A percentile compares a stretch with the other conserved stretches of the same genome.
phyloP scores from a whole-genome alignment of 2,113 vertebrate genomes.

The Albula glossodonta region DNA sequence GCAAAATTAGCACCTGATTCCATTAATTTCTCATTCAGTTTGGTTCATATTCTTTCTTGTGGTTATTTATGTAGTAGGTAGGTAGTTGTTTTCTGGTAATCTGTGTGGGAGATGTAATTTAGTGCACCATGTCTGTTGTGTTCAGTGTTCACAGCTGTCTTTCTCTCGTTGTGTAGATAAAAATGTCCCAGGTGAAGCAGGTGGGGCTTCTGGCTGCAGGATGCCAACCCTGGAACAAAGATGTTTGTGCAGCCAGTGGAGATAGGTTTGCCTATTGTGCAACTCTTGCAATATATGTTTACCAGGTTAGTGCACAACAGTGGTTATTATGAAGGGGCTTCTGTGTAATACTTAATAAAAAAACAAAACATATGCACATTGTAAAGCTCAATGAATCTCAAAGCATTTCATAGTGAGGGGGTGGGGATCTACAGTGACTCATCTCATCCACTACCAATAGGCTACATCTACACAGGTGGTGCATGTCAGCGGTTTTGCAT shows the following conservation, averaged over 20 bases:
- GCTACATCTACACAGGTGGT: background rate
- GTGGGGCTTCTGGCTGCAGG: constrained; percentile 92
- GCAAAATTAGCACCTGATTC: background rate
- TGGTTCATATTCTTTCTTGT: no score
- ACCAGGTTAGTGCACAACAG: constrained; percentile 77
- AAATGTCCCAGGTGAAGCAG: constrained; percentile 95
- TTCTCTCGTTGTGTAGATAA: constrained; percentile 63
- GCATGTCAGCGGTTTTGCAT: no score
- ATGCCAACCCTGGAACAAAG: constrained; percentile 98
- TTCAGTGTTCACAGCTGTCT: constrained; percentile 11
- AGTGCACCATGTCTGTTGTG: background rate
- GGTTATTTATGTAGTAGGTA: no score
- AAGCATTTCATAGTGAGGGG: background rate
- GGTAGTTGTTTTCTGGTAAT: background rate
- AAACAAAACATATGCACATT: background rate
- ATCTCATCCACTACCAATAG: background rate
- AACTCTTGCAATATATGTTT: constrained; percentile 93
- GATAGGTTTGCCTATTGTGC: constrained; percentile 97
- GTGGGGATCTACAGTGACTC: no score
- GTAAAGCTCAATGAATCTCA: background rate
- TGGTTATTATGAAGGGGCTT: background rate
- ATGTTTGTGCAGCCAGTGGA: constrained; percentile 90
- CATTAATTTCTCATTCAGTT: no score
- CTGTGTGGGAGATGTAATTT: background rate
- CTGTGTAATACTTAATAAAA: background rate